phyloP scores from a whole-genome alignment of 2,113 vertebrate species.

The Halcyon senegalensis region DNA sequence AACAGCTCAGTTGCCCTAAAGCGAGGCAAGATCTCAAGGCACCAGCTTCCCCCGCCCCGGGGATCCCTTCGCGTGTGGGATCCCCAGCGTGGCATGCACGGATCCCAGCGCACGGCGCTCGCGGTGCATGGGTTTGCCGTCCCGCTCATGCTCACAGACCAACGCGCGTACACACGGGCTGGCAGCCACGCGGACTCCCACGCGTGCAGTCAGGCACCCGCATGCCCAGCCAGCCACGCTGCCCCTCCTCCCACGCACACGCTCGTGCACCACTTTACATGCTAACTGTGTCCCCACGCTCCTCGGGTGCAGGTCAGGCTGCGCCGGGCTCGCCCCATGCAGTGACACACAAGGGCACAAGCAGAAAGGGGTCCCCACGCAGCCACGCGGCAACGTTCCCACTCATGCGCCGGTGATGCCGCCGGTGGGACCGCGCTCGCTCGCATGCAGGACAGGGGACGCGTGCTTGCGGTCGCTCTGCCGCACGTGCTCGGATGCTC shows the following conservation, averaged over 20 bases:
- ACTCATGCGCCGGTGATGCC: neutral
- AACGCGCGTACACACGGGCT: fast-evolving
- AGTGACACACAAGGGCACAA: neutral
- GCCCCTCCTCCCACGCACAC: neutral
- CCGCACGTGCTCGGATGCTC: neutral
- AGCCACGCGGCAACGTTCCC: fast-evolving
- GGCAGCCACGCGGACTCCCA: neutral
- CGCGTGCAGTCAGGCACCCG: neutral
- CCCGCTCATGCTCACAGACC: neutral
- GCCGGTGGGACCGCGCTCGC: neutral
- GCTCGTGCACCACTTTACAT: neutral
- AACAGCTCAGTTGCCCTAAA: neutral
- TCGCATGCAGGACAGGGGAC: neutral
- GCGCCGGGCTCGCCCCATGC: neutral
- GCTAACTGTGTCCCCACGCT: fast-evolving
- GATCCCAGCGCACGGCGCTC: neutral
- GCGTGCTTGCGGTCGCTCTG: neutral
- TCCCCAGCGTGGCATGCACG: neutral
- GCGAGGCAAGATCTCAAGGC: neutral
- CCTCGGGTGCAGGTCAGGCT: neutral
- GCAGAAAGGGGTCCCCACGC: neutral
- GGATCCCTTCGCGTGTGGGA: neutral
- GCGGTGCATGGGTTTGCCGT: fast-evolving
- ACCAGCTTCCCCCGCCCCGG: neutral
- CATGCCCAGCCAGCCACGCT: neutral